phyloP scores from a whole-genome alignment of 2,113 vertebrate genomes.

The Xyliphius kryptos region DNA sequence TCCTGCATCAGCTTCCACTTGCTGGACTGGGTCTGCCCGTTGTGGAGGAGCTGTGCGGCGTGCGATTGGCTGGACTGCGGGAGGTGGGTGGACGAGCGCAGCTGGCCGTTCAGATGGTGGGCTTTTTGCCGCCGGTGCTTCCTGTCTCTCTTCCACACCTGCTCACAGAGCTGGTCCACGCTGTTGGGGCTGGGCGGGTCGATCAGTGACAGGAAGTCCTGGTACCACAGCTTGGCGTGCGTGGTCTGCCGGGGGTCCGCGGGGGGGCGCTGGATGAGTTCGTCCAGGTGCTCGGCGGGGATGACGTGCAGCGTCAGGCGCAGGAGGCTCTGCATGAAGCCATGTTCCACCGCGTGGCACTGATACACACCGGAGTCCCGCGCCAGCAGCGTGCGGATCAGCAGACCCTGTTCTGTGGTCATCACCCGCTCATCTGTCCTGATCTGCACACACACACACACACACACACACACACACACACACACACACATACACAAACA shows the following conservation, averaged over 20 bases:
- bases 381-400: constrained; percentile 78
- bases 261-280: constrained; percentile 76
- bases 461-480: constrained; percentile 5
- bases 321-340: constrained; percentile 90
- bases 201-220: constrained; percentile 95
- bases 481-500: too few species aligned
- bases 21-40: constrained; percentile 64
- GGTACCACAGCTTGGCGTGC: constrained; percentile 92
- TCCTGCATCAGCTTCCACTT: constrained; percentile 98
- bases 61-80: constrained; percentile 54
- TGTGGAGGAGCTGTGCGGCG: constrained; percentile 55
- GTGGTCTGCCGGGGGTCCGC: constrained; percentile 55
- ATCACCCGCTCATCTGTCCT: constrained; percentile 78
- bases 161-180: constrained; percentile 96
- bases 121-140: constrained; percentile 85
- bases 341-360: constrained; percentile 91
- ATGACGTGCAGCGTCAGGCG: constrained; percentile 90
- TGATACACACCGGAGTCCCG: constrained; percentile 85
- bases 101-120: constrained; percentile 53
- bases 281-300: constrained; percentile 83
- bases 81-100: constrained; percentile 58
- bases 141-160: constrained; percentile 94
- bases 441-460: constrained; percentile 65
- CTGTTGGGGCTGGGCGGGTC: constrained; percentile 93
- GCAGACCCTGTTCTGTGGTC: constrained; percentile 83